Conservation (phyloP, 2,888 invertebrate species). For the Troglohyphantes excavatus region DNA sequence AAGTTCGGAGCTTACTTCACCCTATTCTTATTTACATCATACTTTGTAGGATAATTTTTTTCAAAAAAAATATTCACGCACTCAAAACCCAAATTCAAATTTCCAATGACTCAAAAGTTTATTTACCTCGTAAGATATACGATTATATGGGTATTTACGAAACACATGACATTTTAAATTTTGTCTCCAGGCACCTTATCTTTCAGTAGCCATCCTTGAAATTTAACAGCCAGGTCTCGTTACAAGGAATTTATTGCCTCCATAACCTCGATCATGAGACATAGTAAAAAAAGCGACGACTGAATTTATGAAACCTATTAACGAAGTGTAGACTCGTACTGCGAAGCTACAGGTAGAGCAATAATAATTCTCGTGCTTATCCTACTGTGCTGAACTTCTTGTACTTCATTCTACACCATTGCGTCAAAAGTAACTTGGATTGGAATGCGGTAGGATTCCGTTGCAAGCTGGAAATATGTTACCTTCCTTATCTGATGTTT, state of each 20-base stretch:
- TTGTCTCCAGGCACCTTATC: background rate
- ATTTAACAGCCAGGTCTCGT: background rate
- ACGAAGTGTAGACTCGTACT: slow-evolving; percentile 1
- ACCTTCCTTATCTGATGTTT: too few relatives aligned
- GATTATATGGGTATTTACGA: too few relatives aligned
- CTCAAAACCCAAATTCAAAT: too few relatives aligned
- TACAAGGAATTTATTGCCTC: background rate
- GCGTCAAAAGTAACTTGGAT: background rate
- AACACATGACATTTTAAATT: background rate
- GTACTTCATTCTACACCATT: background rate
- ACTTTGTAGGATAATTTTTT: too few relatives aligned
- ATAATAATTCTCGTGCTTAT: slow-evolving; percentile 9
- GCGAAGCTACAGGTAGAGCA: background rate
- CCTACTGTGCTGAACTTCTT: background rate
- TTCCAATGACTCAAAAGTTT: too few relatives aligned
- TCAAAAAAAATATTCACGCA: too few relatives aligned
- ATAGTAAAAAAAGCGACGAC: slow-evolving; percentile 1
- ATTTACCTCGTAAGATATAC: too few relatives aligned
- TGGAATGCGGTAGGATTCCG: background rate
- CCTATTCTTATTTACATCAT: too few relatives aligned
- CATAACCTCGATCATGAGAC: background rate
- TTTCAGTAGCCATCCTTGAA: slow-evolving; percentile 5
- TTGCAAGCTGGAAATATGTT: background rate
- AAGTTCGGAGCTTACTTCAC: too few relatives aligned
- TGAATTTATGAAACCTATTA: slow-evolving; percentile 5